Evolutionary conservation across 2,113 vertebrate species (phyloP).

Genomic region (Tringa solitaria): DNA sequence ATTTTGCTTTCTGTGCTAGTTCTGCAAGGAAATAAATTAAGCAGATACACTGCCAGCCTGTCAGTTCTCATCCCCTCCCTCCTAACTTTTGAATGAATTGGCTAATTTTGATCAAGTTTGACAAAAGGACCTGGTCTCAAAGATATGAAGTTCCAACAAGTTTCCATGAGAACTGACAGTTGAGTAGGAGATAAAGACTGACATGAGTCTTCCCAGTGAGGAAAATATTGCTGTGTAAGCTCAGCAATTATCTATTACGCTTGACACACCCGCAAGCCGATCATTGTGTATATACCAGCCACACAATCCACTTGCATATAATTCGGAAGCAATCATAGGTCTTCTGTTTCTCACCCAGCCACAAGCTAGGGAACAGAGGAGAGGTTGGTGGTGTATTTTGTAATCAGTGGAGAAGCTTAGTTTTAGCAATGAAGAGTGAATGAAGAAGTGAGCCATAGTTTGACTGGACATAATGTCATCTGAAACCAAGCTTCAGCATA

Average conservation of each 20-base stretch:
- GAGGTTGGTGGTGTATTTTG: not conserved
- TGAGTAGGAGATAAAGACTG: constrained; percentile 56
- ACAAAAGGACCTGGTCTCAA: constrained; percentile 15
- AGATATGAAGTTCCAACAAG: constrained; percentile 4
- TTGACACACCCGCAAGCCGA: not conserved
- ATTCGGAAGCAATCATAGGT: not conserved
- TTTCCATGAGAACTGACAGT: constrained; percentile 51
- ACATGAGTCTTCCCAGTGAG: not conserved
- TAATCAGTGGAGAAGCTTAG: not conserved
- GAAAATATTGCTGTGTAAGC: constrained; percentile 50
- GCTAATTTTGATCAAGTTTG: constrained; percentile 38
- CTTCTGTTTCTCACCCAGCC: not conserved
- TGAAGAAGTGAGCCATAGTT: not conserved
- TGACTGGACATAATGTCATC: not conserved
- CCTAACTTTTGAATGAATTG: constrained; percentile 3
- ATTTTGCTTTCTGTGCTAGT: not conserved
- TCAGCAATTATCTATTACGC: constrained; percentile 23
- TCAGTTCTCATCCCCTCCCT: not conserved
- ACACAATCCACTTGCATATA: not conserved
- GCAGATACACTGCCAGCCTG: not conserved
- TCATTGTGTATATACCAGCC: not conserved
- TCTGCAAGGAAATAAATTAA: not conserved
- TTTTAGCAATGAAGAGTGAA: not conserved
- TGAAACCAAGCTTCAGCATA: not conserved
- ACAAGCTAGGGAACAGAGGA: not conserved